Evolutionary conservation across 1,140 invertebrate species (phyloP).

Genomic region (Zaprionus kolodkinae): DNA sequence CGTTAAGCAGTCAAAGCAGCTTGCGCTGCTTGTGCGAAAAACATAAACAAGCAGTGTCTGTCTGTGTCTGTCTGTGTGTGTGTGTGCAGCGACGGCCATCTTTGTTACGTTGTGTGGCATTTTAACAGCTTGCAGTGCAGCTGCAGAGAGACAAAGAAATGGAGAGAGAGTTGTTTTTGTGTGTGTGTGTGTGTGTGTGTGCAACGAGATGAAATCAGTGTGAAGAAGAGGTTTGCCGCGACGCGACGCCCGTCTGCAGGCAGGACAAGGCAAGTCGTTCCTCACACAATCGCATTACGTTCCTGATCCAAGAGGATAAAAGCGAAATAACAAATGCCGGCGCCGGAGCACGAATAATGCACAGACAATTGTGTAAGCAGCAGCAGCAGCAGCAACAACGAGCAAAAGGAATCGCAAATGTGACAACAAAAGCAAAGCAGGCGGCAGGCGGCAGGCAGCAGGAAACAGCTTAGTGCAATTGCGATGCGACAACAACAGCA

Average conservation of each 20-base stretch:
- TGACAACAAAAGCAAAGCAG: slow-evolving; percentile 50
- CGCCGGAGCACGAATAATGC: slow-evolving; percentile 70
- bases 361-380: slow-evolving; percentile 71
- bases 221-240: slow-evolving; percentile 1
- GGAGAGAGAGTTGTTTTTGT: not conserved
- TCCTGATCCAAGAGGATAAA: slow-evolving; percentile 61
- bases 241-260: not conserved
- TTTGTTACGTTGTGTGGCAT: slow-evolving; percentile 27
- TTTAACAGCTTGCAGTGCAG: slow-evolving; percentile 15
- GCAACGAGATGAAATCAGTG: not conserved
- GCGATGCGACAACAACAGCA: slow-evolving; percentile 1
- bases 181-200: not conserved
- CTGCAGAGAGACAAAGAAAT: not conserved
- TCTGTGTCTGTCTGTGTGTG: slow-evolving; percentile 3
- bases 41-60: not conserved
- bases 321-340: slow-evolving; percentile 74
- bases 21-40: not conserved
- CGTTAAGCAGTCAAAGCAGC: not conserved
- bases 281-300: slow-evolving; percentile 69
- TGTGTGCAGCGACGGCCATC: slow-evolving; percentile 18
- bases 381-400: slow-evolving; percentile 4
- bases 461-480: slow-evolving; percentile 40
- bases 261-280: slow-evolving; percentile 20
- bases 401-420: slow-evolving; percentile 73
- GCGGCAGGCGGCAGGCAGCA: slow-evolving; percentile 6